Conservation (phyloP, 1,140 invertebrate species). For the Adoxophyes honmai region DNA sequence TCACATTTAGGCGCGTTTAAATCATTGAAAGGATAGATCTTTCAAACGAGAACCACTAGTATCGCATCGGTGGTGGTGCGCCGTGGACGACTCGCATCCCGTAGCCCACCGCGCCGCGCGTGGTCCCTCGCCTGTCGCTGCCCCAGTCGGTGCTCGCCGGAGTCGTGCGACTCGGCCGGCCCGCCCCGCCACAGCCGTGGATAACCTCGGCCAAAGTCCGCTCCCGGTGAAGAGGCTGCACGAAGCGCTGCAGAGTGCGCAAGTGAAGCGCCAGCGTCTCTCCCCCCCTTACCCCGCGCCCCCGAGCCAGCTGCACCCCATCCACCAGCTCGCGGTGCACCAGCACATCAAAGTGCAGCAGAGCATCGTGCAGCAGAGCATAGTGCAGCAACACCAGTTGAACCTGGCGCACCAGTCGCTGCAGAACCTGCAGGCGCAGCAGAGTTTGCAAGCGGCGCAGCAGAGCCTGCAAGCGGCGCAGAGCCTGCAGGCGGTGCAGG, state of each 20-base stretch:
- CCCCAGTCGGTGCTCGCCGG: slow-evolving; percentile 65
- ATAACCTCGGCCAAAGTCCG: slow-evolving; percentile 73
- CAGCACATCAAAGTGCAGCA: slow-evolving; percentile 73
- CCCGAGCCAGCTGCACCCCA: slow-evolving; percentile 55
- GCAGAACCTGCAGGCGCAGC: slow-evolving; percentile 60
- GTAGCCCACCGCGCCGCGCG: slow-evolving; percentile 44
- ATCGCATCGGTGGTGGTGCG: slow-evolving; percentile 43
- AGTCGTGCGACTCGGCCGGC: slow-evolving; percentile 70
- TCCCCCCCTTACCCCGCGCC: slow-evolving; percentile 65
- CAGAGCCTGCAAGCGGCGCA: slow-evolving; percentile 49
- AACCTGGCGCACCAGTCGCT: slow-evolving; percentile 68
- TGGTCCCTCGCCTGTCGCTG: slow-evolving; percentile 53
- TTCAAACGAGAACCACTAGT: slow-evolving; percentile 38
- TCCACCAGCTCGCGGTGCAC: slow-evolving; percentile 67
- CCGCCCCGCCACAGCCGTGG: slow-evolving; percentile 72
- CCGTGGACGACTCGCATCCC: slow-evolving; percentile 47
- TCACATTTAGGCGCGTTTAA: slow-evolving; percentile 36
- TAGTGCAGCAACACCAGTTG: slow-evolving; percentile 70
- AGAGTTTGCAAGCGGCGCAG: slow-evolving; percentile 40
- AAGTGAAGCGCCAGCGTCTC: slow-evolving; percentile 71
- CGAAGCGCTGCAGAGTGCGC: slow-evolving; percentile 72
- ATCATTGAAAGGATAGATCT: slow-evolving; percentile 28
- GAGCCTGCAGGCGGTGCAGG: slow-evolving; percentile 37
- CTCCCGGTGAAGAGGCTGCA: slow-evolving; percentile 73
- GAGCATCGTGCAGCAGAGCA: slow-evolving; percentile 67